These are phyloP conservation scores for Paragorgia papillata DNA, from an alignment of 92 coral and sea anemone species.

Conservation along the genomic window DNA sequence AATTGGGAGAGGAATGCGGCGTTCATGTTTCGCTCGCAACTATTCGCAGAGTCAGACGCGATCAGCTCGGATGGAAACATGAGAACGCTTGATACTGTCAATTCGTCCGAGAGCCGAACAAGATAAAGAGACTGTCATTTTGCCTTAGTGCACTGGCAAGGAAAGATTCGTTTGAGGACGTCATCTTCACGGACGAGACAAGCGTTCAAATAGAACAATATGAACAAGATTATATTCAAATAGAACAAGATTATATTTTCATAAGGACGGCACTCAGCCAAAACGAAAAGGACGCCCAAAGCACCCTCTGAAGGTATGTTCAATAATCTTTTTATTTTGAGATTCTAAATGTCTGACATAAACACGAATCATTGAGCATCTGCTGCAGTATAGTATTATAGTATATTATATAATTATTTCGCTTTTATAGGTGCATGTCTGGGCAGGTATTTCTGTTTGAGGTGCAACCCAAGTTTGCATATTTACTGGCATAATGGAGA, in stretches of 20 bases:
- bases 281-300: constrained; percentile 41
- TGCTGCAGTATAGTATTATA: too few species aligned
- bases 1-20: neutral
- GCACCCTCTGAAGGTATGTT: constrained; percentile 15
- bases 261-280: constrained; percentile 40
- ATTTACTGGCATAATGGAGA: constrained; percentile 44
- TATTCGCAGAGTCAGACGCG: constrained; percentile 26
- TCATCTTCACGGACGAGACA: constrained; percentile 48
- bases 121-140: constrained; percentile 30
- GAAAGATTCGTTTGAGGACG: constrained; percentile 32
- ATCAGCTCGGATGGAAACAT: constrained; percentile 54
- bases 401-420: too few species aligned
- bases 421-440: constrained; percentile 46
- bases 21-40: constrained; percentile 8
- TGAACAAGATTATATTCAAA: too few species aligned
- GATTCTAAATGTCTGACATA: too few species aligned
- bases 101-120: constrained; percentile 38
- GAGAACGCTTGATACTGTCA: constrained; percentile 41
- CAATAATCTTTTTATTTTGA: too few species aligned
- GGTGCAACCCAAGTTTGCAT: constrained; percentile 36
- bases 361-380: too few species aligned
- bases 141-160: constrained; percentile 36
- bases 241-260: constrained; percentile 41
- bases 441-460: constrained; percentile 43
- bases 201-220: constrained; percentile 37